Evolutionary conservation across 2,797 vertebrate species (phyloP).

Genomic region (Alfaro cultratus): DNA sequence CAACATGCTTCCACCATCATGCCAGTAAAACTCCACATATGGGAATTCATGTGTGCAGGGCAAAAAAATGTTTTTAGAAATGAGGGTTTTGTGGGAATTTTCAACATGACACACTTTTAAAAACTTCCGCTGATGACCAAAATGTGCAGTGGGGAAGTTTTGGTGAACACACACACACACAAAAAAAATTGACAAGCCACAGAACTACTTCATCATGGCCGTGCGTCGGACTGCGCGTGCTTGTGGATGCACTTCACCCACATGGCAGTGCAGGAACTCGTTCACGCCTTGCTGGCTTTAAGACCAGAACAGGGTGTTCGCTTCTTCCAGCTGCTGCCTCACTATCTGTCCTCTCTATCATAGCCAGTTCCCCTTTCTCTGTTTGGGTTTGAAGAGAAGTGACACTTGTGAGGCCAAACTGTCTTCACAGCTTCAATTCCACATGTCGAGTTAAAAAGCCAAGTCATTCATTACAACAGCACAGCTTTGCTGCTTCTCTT

Average conservation of each 20-base stretch:
- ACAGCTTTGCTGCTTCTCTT: constrained; percentile 48
- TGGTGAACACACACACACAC: background rate
- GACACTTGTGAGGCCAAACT: constrained; percentile 59
- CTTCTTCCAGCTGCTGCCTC: constrained; percentile 70
- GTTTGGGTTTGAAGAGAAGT: constrained; percentile 62
- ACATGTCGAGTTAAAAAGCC: constrained; percentile 55
- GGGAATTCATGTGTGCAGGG: constrained; percentile 15
- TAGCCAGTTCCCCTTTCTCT: constrained; percentile 75
- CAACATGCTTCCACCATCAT: constrained; percentile 9
- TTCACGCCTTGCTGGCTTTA: constrained; percentile 62
- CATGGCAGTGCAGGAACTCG: constrained; percentile 31
- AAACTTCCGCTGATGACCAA: constrained; percentile 8
- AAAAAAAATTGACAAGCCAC: background rate
- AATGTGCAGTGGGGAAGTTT: constrained; percentile 21
- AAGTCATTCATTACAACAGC: constrained; percentile 60
- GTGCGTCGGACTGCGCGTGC: background rate
- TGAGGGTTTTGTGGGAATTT: constrained; percentile 39
- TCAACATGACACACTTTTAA: constrained; percentile 8
- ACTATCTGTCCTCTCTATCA: constrained; percentile 72
- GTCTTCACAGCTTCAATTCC: constrained; percentile 53
- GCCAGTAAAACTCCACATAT: constrained; percentile 39
- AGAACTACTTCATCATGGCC: constrained; percentile 20
- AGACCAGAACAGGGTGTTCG: constrained; percentile 61
- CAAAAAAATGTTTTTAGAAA: background rate
- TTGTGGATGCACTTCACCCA: constrained; percentile 37